These are phyloP conservation scores for Ciona savignyi DNA, from an alignment of 23 tunicate species.

Conservation along the genomic window DNA sequence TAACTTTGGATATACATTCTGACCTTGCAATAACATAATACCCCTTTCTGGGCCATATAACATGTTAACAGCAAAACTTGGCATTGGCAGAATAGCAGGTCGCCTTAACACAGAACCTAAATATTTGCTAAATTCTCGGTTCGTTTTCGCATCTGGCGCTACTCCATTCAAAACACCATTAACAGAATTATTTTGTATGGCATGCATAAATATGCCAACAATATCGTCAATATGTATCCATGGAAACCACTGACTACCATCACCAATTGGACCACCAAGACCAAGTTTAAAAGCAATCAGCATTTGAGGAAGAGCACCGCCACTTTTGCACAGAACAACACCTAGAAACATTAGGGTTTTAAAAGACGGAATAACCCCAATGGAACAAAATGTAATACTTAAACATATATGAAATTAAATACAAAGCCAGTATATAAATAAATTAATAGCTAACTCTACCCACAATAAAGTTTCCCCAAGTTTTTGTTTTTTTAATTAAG, in stretches of 20 bases:
- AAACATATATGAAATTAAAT: too few relatives aligned
- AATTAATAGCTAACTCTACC: too few relatives aligned
- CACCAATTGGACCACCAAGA: conserved; percentile 68
- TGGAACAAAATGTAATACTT: too few relatives aligned
- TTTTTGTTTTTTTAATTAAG: too few relatives aligned
- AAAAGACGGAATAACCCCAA: too few relatives aligned
- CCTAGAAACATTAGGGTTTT: conserved; percentile 16
- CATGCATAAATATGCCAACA: conserved; percentile 68
- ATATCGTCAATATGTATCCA: conserved; percentile 93
- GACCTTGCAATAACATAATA: conserved; percentile 46
- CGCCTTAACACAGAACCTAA: conserved; percentile 34
- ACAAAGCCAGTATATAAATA: too few relatives aligned
- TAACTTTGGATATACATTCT: conserved; percentile 57
- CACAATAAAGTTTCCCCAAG: too few relatives aligned
- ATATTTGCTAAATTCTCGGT: conserved; percentile 38
- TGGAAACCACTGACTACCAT: conserved; percentile 75
- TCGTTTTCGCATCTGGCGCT: conserved; percentile 51
- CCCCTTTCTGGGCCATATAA: conserved; percentile 52
- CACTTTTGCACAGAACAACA: conserved; percentile 58
- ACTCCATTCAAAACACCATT: conserved; percentile 82
- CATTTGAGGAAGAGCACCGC: conserved; percentile 54
- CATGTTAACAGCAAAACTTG: conserved; percentile 41
- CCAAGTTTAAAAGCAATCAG: conserved; percentile 36
- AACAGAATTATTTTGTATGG: conserved; percentile 26
- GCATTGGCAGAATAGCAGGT: conserved; percentile 51